A percentile compares a stretch with the other conserved stretches of the same genome.
These are phyloP conservation scores for Tribolium castaneum DNA, from an alignment of 1,140 invertebrate species.

Conservation along the genomic window DNA sequence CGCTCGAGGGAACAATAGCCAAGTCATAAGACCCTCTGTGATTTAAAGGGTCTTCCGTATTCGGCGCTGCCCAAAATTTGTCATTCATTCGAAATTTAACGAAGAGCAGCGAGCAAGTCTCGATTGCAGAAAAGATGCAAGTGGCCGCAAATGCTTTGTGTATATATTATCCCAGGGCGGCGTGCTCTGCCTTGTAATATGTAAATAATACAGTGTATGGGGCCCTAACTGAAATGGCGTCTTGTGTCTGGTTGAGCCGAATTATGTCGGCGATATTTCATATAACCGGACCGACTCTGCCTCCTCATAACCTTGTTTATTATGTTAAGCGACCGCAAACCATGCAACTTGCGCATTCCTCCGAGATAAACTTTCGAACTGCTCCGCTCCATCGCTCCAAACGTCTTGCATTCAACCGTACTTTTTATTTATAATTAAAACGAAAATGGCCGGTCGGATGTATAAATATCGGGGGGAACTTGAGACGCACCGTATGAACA, in stretches of 20 bases:
- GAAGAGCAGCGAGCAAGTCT: neutral
- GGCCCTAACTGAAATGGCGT: constrained; percentile 28
- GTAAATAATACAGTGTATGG: constrained; percentile 32
- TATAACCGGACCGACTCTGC: constrained; percentile 24
- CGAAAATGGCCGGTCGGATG: neutral
- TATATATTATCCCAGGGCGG: constrained; percentile 24
- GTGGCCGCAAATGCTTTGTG: constrained; percentile 22
- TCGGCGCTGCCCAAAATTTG: neutral
- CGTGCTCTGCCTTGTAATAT: constrained; percentile 30
- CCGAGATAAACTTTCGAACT: neutral
- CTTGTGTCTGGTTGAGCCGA: constrained; percentile 26
- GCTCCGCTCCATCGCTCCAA: neutral
- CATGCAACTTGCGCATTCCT: constrained; percentile 18
- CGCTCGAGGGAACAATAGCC: neutral
- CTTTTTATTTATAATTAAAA: neutral
- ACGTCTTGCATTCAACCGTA: neutral
- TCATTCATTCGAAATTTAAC: neutral
- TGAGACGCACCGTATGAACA: constrained; percentile 23
- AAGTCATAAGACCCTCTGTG: neutral
- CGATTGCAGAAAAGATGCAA: constrained; percentile 8
- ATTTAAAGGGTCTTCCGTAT: neutral
- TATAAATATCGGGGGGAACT: neutral
- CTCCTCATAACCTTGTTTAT: constrained; percentile 23
- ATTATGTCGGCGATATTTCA: constrained; percentile 31
- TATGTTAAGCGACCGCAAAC: constrained; percentile 33